Percentiles rank a stretch among this genome's conserved stretches.
phyloP scores from a whole-genome alignment of 2,888 invertebrate genomes.

The Polylopha cassiicola region DNA sequence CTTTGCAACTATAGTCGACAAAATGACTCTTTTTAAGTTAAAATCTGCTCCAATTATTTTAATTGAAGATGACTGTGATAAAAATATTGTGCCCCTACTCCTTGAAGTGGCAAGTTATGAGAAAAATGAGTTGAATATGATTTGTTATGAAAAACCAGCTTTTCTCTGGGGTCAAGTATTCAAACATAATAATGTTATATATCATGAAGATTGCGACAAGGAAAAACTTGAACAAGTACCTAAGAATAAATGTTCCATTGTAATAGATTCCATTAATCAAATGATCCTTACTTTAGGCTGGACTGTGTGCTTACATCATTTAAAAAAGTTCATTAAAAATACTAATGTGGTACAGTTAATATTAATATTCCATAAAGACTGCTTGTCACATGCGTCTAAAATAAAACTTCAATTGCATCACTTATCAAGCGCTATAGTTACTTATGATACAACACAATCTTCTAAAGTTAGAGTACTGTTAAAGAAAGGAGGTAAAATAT shows the following conservation, averaged over 20 bases:
- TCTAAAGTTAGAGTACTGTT: conserved; percentile 52
- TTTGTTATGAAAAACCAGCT: conserved; percentile 57
- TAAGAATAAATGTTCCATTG: conserved; percentile 40
- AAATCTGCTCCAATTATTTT: conserved; percentile 52
- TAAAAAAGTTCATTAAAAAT: conserved; percentile 39
- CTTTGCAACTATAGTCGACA: conserved; percentile 22
- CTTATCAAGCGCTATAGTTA: conserved; percentile 56
- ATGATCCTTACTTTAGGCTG: conserved; percentile 58
- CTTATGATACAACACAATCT: conserved; percentile 41
- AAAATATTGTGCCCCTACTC: conserved; percentile 54
- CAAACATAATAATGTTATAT: conserved; percentile 36
- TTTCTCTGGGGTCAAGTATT: conserved; percentile 51
- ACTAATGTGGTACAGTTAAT: conserved; percentile 48
- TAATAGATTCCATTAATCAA: conserved; percentile 67
- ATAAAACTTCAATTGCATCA: conserved; percentile 64
- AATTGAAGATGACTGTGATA: conserved; percentile 57
- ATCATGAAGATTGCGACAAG: conserved; percentile 38
- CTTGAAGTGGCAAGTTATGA: conserved; percentile 42
- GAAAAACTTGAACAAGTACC: conserved; percentile 33
- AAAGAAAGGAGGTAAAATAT: conserved; percentile 74
- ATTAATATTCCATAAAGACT: conserved; percentile 68
- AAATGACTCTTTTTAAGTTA: conserved; percentile 56
- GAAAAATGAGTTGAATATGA: conserved; percentile 39
- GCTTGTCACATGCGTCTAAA: conserved; percentile 56
- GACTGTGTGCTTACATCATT: conserved; percentile 45